Conservation (phyloP, 2,113 vertebrate species). For the Diphyllodes magnificus region DNA sequence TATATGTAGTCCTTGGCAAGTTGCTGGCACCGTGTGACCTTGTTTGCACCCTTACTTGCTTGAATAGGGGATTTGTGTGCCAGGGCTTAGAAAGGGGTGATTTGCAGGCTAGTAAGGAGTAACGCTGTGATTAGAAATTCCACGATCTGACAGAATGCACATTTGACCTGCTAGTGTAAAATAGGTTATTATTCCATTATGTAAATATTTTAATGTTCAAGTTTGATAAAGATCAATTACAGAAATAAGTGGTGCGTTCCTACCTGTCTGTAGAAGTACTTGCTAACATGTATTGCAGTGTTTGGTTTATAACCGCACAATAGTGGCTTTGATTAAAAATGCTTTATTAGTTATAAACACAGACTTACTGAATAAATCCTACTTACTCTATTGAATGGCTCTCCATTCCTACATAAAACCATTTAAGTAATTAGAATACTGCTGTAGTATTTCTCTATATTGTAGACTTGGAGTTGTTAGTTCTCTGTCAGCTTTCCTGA, state of each 20-base stretch:
- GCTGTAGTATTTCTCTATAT: not conserved
- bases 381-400: conserved; percentile 1
- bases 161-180: conserved; percentile 18
- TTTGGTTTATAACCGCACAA: conserved; percentile 23
- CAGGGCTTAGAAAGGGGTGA: conserved; percentile 26
- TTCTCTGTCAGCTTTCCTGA: not conserved
- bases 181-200: not conserved
- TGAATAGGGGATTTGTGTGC: conserved; percentile 46
- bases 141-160: not conserved
- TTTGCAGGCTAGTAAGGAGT: conserved; percentile 26
- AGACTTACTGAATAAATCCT: conserved; percentile 47
- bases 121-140: conserved; percentile 47
- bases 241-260: not conserved
- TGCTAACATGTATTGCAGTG: not conserved
- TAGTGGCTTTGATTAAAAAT: conserved; percentile 53
- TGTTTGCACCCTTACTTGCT: conserved; percentile 36
- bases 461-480: not conserved
- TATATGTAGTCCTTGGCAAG: not conserved
- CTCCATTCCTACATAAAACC: conserved; percentile 10
- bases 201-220: not conserved
- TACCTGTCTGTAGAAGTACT: not conserved
- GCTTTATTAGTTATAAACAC: conserved; percentile 42
- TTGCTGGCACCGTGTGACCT: conserved; percentile 32
- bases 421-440: conserved; percentile 36
- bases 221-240: not conserved